Percentiles rank a stretch among this genome's conserved stretches.
These are phyloP conservation scores for Callipepla squamata DNA, from an alignment of 2,113 vertebrate genomes.

Conservation along the genomic window DNA sequence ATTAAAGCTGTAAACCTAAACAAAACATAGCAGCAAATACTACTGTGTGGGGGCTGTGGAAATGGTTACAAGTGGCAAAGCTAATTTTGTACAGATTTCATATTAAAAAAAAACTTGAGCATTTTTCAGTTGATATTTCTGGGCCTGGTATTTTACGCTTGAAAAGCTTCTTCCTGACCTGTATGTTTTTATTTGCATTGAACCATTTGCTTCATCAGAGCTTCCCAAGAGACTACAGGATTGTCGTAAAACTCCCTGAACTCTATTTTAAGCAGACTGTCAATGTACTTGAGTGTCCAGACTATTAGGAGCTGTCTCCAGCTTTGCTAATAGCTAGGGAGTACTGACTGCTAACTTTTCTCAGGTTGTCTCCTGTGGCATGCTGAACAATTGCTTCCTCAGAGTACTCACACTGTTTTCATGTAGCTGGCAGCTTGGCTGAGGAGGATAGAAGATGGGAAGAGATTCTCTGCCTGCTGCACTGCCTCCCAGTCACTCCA, in stretches of 20 bases:
- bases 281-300: neutral
- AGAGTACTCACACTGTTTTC: neutral
- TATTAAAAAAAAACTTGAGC: neutral
- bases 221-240: neutral
- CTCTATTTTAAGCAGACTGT: neutral
- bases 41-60: neutral
- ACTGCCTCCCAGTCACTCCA: rapidly evolving
- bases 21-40: neutral
- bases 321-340: neutral
- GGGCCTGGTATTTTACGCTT: neutral
- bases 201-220: neutral
- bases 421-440: neutral
- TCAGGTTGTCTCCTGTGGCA: neutral
- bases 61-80: neutral
- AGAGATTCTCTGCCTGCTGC: neutral
- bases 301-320: neutral
- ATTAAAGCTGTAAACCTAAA: neutral
- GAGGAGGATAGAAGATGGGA: neutral
- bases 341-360: neutral
- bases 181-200: constrained; percentile 4
- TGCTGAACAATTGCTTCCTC: neutral
- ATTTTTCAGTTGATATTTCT: constrained; percentile 13
- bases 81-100: neutral
- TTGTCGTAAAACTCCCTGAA: neutral
- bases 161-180: neutral